These are phyloP conservation scores for Syrista parreyssii DNA, from an alignment of 2,888 invertebrate species.

Conservation along the genomic window DNA sequence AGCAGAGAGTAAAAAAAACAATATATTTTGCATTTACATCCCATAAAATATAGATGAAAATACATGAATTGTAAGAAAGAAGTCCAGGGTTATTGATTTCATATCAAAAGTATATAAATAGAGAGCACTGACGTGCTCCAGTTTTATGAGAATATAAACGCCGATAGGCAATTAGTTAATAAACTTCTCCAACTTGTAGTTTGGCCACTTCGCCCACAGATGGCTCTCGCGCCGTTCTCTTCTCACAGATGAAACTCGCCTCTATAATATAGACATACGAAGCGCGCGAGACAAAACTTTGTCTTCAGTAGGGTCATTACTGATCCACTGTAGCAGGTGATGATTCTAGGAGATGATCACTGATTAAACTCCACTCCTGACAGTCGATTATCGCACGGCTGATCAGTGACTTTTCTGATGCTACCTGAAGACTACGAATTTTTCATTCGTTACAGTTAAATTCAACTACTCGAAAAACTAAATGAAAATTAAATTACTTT, in stretches of 20 bases:
- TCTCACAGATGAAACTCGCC: conserved; percentile 25
- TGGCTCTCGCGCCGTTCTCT: conserved; percentile 15
- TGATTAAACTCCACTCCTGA: conserved; percentile 57
- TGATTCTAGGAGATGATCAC: conserved; percentile 54
- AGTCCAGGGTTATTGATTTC: background rate
- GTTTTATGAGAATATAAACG: background rate
- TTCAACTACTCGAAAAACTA: background rate
- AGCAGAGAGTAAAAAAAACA: background rate
- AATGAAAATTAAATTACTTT: no score
- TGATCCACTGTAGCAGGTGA: conserved; percentile 60
- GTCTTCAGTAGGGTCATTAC: conserved; percentile 62
- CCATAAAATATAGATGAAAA: background rate
- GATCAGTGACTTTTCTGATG: conserved; percentile 54
- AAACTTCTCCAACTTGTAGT: background rate
- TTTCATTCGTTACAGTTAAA: background rate
- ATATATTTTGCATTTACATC: background rate
- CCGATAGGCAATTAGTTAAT: background rate
- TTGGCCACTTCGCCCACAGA: conserved; percentile 9
- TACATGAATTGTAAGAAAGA: background rate
- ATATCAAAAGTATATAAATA: background rate
- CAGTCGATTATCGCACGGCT: conserved; percentile 51
- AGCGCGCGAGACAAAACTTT: accelerated
- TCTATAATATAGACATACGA: conserved; percentile 13
- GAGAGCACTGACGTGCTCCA: background rate
- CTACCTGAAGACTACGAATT: conserved; percentile 43